Evolutionary conservation across 2,113 vertebrate genomes (phyloP).

Genomic region (Vulpes lagopus): DNA sequence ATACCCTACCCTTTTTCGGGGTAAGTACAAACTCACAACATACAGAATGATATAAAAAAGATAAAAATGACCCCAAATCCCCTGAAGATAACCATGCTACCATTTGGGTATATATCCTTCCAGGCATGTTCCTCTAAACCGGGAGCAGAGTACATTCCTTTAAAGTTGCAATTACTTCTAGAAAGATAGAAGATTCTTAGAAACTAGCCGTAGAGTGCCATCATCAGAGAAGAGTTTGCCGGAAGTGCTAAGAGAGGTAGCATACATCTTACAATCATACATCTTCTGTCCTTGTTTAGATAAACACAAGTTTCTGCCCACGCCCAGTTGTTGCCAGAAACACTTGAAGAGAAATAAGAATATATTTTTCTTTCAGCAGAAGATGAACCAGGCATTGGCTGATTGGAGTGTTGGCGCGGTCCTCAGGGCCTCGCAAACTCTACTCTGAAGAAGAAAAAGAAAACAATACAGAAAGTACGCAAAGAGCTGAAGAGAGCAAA

Average conservation of each 20-base stretch:
- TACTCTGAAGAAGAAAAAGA: slow-evolving; percentile 33
- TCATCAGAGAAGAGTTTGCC: slow-evolving; percentile 34
- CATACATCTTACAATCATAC: too few species aligned
- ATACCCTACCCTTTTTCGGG: neutral
- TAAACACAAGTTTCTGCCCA: slow-evolving; percentile 52
- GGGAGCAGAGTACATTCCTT: neutral
- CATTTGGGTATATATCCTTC: neutral
- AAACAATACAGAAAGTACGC: neutral
- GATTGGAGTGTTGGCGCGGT: neutral
- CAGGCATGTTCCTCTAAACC: neutral
- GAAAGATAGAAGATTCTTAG: slow-evolving; percentile 42
- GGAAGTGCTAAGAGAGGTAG: neutral
- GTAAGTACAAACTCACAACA: neutral
- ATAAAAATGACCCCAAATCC: neutral
- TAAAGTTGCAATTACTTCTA: slow-evolving; percentile 45
- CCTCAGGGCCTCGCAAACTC: slow-evolving; percentile 49
- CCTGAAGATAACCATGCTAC: neutral
- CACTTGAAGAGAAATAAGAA: slow-evolving; percentile 54
- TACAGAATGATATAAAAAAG: neutral
- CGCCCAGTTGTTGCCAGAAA: neutral
- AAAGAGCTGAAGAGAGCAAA: neutral
- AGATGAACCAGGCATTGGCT: slow-evolving; percentile 25
- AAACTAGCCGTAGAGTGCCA: neutral
- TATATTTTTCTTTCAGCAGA: slow-evolving; percentile 60
- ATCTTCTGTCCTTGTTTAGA: slow-evolving; percentile 63